A percentile compares a stretch with the other conserved stretches of the same genome.
These are phyloP conservation scores for Poeciliopsis retropinna DNA, from an alignment of 2,113 vertebrate genomes.

Conservation along the genomic window DNA sequence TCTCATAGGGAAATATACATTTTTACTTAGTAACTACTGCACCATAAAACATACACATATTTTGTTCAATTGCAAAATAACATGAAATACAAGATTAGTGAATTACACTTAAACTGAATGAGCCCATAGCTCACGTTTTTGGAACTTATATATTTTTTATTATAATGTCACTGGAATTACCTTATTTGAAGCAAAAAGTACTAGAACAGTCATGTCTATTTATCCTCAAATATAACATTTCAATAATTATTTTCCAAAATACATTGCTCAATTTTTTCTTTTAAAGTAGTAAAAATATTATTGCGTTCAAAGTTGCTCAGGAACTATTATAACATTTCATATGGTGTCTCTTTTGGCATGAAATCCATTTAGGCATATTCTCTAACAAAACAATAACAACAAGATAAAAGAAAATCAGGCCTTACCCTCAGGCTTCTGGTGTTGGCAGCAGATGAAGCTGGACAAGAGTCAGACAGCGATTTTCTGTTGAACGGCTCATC, in stretches of 20 bases:
- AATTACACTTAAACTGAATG: background rate
- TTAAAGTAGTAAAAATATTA: background rate
- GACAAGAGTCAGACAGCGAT: constrained; percentile 57
- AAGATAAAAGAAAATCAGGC: constrained; percentile 11
- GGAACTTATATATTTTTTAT: no score
- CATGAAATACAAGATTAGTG: no score
- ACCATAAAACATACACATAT: background rate
- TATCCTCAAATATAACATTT: no score
- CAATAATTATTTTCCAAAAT: no score
- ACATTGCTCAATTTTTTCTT: no score
- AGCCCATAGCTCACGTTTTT: background rate
- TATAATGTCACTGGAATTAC: no score
- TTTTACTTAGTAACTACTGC: no score
- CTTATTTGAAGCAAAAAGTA: no score
- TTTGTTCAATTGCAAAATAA: background rate
- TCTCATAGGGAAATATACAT: no score
- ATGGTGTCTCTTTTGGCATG: constrained; percentile 9
- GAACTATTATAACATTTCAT: background rate
- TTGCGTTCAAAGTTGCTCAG: background rate
- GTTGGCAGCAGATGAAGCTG: constrained; percentile 45
- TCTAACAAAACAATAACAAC: constrained; percentile 10
- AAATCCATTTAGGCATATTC: constrained; percentile 47
- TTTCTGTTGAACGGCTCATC: constrained; percentile 61
- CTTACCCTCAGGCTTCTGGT: constrained; percentile 70
- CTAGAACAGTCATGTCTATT: no score